A percentile compares a stretch with the other conserved stretches of the same genome.
These are phyloP conservation scores for Acrobasis repandana DNA, from an alignment of 2,888 invertebrate species.

Conservation along the genomic window DNA sequence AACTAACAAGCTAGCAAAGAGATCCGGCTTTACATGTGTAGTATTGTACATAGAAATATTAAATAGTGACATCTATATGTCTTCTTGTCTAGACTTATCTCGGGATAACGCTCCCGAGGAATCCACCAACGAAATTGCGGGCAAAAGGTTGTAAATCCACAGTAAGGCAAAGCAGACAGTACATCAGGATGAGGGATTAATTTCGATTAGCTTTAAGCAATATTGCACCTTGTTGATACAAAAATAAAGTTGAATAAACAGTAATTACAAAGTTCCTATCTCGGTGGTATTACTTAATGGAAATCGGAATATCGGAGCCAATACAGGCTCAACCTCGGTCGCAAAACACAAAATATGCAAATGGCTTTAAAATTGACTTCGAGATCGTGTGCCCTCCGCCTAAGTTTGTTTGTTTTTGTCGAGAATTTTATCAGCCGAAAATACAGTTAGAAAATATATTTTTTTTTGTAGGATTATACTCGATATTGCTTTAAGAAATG, in stretches of 20 bases:
- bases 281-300: constrained; percentile 18
- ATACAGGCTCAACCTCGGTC: constrained; percentile 43
- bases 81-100: too few species aligned
- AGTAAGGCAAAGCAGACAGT: neutral
- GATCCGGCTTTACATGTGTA: too few species aligned
- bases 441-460: neutral
- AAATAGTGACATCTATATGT: too few species aligned
- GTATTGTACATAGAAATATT: too few species aligned
- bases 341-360: constrained; percentile 66
- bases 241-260: constrained; percentile 20
- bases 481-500: neutral
- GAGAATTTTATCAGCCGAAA: constrained; percentile 9
- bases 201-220: neutral
- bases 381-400: constrained; percentile 41
- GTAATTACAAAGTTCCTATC: constrained; percentile 22
- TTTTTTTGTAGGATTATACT: neutral
- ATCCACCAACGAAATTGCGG: too few species aligned
- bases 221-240: neutral
- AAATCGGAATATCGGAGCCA: constrained; percentile 27
- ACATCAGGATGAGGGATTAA: neutral
- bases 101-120: too few species aligned
- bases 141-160: neutral
- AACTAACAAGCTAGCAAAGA: too few species aligned
- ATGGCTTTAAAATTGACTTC: constrained; percentile 66
- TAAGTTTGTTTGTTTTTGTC: constrained; percentile 31